Evolutionary conservation across 2,113 vertebrate species (phyloP).

Genomic region (Thymallus thymallus): DNA sequence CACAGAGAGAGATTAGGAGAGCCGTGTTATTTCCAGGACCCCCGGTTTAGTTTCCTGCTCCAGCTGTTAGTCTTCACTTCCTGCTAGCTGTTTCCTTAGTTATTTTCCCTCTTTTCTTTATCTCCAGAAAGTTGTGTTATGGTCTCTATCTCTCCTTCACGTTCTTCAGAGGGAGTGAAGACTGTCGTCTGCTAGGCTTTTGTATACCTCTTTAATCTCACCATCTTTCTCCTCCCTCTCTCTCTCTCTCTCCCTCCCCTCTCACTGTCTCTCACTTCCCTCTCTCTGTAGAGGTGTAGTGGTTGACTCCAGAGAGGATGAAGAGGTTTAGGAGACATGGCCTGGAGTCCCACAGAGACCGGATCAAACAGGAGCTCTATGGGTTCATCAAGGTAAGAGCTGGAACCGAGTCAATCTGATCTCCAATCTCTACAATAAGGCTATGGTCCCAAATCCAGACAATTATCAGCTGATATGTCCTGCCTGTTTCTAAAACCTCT

Average conservation of each 20-base stretch:
- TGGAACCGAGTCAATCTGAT: background rate
- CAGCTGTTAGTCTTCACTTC: constrained; percentile 1
- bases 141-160: too few species aligned
- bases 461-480: background rate
- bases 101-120: too few species aligned
- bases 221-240: too few species aligned
- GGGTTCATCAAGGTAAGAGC: constrained; percentile 89
- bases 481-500: background rate
- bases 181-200: too few species aligned
- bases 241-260: too few species aligned
- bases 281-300: constrained; percentile 21
- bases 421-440: background rate
- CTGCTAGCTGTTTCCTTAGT: too few species aligned
- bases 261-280: too few species aligned
- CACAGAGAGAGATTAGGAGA: background rate
- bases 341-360: constrained; percentile 87
- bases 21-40: background rate
- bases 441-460: background rate
- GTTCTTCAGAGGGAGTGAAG: too few species aligned
- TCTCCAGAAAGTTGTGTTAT: too few species aligned
- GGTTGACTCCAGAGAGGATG: constrained; percentile 75
- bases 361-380: constrained; percentile 91
- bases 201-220: too few species aligned
- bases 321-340: constrained; percentile 92
- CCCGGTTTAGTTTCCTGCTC: background rate